Conservation (phyloP, 2,113 vertebrate species). For the Gallinago undulata region DNA sequence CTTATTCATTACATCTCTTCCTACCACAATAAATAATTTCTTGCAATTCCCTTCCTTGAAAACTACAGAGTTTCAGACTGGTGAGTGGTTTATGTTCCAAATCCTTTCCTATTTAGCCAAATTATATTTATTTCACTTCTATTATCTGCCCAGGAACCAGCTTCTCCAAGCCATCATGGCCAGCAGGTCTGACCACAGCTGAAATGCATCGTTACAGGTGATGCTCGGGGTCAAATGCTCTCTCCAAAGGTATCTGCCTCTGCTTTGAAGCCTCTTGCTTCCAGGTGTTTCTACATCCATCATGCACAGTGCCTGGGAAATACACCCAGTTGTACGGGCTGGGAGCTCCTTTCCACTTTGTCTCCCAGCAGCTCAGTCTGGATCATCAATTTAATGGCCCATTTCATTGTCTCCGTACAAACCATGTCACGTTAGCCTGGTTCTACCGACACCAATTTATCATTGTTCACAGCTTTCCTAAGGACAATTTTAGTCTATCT, state of each 20-base stretch:
- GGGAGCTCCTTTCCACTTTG: not conserved
- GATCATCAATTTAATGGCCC: accelerated
- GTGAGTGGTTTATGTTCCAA: not conserved
- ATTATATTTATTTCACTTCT: not conserved
- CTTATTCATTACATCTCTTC: not conserved
- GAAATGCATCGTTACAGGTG: not conserved
- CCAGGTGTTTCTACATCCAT: not conserved
- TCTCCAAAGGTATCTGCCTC: not conserved
- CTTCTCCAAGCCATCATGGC: accelerated
- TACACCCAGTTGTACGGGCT: accelerated
- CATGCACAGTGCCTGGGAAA: not conserved
- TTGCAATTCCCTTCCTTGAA: not conserved
- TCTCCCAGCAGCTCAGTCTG: not conserved
- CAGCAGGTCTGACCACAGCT: not conserved
- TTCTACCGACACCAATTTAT: not conserved
- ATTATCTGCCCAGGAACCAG: not conserved
- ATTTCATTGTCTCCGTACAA: accelerated
- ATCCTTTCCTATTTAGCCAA: not conserved
- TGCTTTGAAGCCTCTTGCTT: not conserved
- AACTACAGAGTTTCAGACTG: not conserved
- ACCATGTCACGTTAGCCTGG: not conserved
- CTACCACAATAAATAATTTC: not conserved
- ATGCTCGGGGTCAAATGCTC: not conserved
- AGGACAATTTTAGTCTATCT: not conserved
- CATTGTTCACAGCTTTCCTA: not conserved